Percentiles rank a stretch among this genome's conserved stretches.
Evolutionary conservation across 2,113 vertebrate genomes (phyloP).

Genomic region (Ceyx margarethae): DNA sequence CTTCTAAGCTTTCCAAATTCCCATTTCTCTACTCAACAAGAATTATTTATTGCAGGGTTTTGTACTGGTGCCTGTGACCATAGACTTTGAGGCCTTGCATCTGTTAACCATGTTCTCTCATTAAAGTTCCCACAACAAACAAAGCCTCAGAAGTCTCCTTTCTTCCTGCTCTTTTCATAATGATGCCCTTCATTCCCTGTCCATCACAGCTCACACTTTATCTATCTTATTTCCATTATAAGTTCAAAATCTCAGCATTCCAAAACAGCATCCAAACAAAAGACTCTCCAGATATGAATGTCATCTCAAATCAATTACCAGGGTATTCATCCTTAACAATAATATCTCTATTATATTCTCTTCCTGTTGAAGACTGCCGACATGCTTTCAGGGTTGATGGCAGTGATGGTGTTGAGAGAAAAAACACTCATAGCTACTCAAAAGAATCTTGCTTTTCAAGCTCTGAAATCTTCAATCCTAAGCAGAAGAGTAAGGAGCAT

Average conservation of each 20-base stretch:
- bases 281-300: slow-evolving; percentile 42
- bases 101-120: slow-evolving; percentile 40
- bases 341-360: slow-evolving; percentile 41
- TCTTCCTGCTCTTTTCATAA: slow-evolving; percentile 42
- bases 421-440: not conserved
- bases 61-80: not conserved
- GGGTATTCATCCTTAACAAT: slow-evolving; percentile 38
- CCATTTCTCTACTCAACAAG: not conserved
- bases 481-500: not conserved
- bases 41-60: not conserved
- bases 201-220: slow-evolving; percentile 22
- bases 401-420: not conserved
- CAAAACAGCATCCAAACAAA: slow-evolving; percentile 47
- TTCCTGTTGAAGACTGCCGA: slow-evolving; percentile 16
- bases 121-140: slow-evolving; percentile 48
- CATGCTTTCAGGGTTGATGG: not conserved
- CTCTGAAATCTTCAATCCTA: not conserved
- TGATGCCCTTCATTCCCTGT: slow-evolving; percentile 26
- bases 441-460: not conserved
- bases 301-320: slow-evolving; percentile 49
- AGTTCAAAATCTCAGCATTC: slow-evolving; percentile 40
- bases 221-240: slow-evolving; percentile 37
- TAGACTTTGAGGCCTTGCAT: slow-evolving; percentile 22
- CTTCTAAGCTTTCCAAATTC: not conserved
- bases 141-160: slow-evolving; percentile 40